Evolutionary conservation across 2,113 vertebrate genomes (phyloP).

Genomic region (Cololabis saira): DNA sequence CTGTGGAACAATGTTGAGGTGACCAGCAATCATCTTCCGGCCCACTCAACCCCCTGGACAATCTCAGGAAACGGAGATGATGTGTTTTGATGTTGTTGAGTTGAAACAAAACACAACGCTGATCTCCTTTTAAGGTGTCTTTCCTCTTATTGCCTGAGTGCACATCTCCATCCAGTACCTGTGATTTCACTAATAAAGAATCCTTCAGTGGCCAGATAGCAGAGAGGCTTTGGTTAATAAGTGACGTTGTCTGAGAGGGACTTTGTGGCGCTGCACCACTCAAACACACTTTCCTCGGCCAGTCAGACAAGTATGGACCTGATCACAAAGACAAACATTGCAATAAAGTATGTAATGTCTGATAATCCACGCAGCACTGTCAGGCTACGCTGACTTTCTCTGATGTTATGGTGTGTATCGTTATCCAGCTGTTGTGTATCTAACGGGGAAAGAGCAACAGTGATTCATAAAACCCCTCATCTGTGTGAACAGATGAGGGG

Average conservation of each 20-base stretch:
- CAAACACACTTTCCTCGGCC: conserved; percentile 13
- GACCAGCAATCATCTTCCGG: conserved; percentile 12
- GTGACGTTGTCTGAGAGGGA: conserved; percentile 56
- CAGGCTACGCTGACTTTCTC: neutral
- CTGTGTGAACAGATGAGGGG: neutral
- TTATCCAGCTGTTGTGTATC: too few species aligned
- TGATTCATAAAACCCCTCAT: too few species aligned
- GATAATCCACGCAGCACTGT: neutral
- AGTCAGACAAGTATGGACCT: conserved; percentile 3
- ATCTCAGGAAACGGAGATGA: conserved; percentile 62
- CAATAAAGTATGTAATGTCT: conserved; percentile 3
- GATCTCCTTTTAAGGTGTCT: conserved; percentile 64
- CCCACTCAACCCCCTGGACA: conserved; percentile 50
- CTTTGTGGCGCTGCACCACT: conserved; percentile 9
- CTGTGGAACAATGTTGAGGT: conserved; percentile 9
- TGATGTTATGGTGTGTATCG: too few species aligned
- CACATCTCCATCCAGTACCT: conserved; percentile 29
- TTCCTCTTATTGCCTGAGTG: conserved; percentile 15
- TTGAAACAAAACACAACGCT: conserved; percentile 36
- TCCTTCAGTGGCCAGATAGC: conserved; percentile 48
- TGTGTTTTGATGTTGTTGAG: conserved; percentile 22
- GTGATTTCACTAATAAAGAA: conserved; percentile 72
- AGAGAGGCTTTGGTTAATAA: conserved; percentile 69
- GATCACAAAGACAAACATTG: neutral
- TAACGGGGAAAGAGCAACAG: too few species aligned